These are phyloP conservation scores for Barbus barbus DNA, from an alignment of 2,113 vertebrate species.

Conservation along the genomic window DNA sequence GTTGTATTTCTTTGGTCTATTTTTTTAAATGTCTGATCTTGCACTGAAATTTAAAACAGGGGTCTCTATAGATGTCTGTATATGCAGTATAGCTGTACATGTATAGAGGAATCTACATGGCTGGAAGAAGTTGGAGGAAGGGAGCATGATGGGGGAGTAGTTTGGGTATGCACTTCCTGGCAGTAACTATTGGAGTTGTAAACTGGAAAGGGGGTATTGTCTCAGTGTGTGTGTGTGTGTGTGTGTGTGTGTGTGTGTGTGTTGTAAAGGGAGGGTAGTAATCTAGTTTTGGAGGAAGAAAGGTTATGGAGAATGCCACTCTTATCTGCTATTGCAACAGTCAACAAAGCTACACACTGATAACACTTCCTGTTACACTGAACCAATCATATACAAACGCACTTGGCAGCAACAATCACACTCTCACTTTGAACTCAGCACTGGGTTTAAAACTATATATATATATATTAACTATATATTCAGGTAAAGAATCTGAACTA, in stretches of 20 bases:
- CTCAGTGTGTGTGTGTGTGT: conserved; percentile 30
- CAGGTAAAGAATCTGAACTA: too few relatives aligned
- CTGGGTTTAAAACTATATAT: too few relatives aligned
- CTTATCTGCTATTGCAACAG: conserved; percentile 50
- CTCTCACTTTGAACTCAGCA: too few relatives aligned
- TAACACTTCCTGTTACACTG: conserved; percentile 47
- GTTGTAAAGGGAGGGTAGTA: conserved; percentile 44
- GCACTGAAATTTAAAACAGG: too few relatives aligned
- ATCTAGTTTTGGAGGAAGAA: conserved; percentile 46
- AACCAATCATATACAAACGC: conserved; percentile 5
- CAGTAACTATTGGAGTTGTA: conserved; percentile 51
- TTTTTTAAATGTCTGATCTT: not conserved
- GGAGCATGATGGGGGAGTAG: conserved; percentile 36
- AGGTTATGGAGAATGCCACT: conserved; percentile 45
- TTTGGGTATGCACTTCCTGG: conserved; percentile 49
- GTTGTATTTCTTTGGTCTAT: not conserved
- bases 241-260: conserved; percentile 43
- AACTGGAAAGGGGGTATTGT: conserved; percentile 41
- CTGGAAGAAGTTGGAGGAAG: not conserved
- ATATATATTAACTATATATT: too few relatives aligned
- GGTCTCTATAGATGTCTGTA: not conserved
- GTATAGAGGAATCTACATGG: not conserved
- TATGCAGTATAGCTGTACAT: not conserved
- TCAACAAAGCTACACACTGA: conserved; percentile 49
- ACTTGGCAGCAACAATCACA: conserved; percentile 46